A percentile compares a stretch with the other conserved stretches of the same genome.
Evolutionary conservation across 2,888 invertebrate genomes (phyloP).

Genomic region (Pollenia angustigena): DNA sequence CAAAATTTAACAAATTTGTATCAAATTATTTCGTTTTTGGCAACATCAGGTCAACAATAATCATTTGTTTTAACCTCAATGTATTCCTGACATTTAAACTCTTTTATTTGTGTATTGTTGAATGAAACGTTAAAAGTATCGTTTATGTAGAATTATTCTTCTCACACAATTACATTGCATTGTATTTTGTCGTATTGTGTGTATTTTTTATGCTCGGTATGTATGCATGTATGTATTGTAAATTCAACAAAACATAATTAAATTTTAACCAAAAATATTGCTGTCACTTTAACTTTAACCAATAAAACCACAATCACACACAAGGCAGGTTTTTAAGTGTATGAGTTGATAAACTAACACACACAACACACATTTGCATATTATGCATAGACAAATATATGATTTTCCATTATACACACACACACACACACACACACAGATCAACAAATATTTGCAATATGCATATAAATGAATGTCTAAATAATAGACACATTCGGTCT

Average conservation of each 20-base stretch:
- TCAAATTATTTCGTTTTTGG: constrained; percentile 65
- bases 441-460: constrained; percentile 52
- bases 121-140: constrained; percentile 38
- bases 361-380: background rate
- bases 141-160: background rate
- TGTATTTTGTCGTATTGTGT: background rate
- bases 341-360: constrained; percentile 33
- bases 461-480: constrained; percentile 59
- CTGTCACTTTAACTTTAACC: constrained; percentile 73
- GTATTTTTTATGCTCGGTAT: background rate
- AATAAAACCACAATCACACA: constrained; percentile 73
- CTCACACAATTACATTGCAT: background rate
- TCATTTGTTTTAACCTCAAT: constrained; percentile 71
- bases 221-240: constrained; percentile 29
- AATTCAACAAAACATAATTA: constrained; percentile 71
- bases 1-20: constrained; percentile 54
- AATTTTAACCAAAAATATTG: constrained; percentile 74
- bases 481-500: constrained; percentile 44
- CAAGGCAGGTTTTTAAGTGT: constrained; percentile 64
- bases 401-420: background rate
- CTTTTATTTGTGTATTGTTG: constrained; percentile 22
- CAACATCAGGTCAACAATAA: constrained; percentile 73
- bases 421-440: background rate
- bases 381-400: background rate
- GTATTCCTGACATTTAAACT: constrained; percentile 64